A percentile compares a stretch with the other conserved stretches of the same genome.
Evolutionary conservation across 2,797 vertebrate species (phyloP).

Genomic region (Peromyscus melanophrys): DNA sequence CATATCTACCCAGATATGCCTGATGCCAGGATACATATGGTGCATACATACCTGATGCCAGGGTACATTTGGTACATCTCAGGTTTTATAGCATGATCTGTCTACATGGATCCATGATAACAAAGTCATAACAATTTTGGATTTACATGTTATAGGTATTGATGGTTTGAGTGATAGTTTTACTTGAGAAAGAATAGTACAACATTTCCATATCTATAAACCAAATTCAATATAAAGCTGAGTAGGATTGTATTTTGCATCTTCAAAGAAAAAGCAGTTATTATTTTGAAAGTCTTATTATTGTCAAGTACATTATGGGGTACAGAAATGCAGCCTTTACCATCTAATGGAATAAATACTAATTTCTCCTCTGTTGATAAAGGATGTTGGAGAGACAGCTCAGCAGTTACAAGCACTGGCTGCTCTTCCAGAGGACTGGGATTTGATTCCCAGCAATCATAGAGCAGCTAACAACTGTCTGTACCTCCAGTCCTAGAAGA

Average conservation of each 20-base stretch:
- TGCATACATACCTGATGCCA: neutral
- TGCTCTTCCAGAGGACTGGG: neutral
- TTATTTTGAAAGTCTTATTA: constrained; percentile 5
- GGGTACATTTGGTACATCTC: neutral
- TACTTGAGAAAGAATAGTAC: constrained; percentile 24
- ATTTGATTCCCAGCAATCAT: neutral
- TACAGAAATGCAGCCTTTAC: constrained; percentile 36
- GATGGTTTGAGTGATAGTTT: constrained; percentile 27
- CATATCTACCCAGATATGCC: neutral
- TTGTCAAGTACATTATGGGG: neutral
- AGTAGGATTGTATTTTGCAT: constrained; percentile 48
- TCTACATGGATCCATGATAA: neutral
- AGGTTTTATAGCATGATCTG: neutral
- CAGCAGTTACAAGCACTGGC: neutral
- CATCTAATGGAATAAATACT: constrained; percentile 51
- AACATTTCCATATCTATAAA: constrained; percentile 5
- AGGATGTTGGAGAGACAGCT: neutral
- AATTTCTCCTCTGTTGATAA: constrained; percentile 30
- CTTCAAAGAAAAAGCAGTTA: constrained; percentile 56
- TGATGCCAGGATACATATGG: neutral
- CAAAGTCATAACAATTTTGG: constrained; percentile 42
- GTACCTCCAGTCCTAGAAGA: neutral
- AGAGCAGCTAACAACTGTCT: neutral
- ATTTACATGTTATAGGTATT: neutral
- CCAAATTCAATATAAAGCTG: constrained; percentile 46